These are phyloP conservation scores for Calypte anna DNA, from an alignment of 2,113 vertebrate genomes.

Conservation along the genomic window DNA sequence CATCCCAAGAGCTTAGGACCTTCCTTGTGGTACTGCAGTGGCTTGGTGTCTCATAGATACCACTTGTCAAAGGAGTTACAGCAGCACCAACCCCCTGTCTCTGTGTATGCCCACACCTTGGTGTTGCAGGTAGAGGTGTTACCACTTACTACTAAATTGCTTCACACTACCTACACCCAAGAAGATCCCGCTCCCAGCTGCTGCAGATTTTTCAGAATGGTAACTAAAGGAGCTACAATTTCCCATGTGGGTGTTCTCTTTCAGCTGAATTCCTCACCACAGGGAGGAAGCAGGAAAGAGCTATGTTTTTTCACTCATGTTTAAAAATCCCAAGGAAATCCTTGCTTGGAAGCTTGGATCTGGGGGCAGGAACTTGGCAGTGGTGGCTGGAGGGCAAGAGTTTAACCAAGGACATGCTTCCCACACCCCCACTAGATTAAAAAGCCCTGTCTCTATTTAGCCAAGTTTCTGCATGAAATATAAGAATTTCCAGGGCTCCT, in stretches of 20 bases:
- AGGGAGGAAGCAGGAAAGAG: neutral
- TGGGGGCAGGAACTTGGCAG: neutral
- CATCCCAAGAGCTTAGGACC: neutral
- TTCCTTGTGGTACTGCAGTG: neutral
- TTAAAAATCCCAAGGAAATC: neutral
- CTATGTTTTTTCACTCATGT: neutral
- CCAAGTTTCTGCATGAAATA: neutral
- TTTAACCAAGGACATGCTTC: slow-evolving; percentile 38
- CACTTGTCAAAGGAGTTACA: neutral
- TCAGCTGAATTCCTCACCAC: neutral
- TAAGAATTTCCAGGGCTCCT: neutral
- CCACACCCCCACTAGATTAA: slow-evolving; percentile 2
- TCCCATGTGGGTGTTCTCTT: neutral
- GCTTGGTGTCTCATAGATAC: neutral
- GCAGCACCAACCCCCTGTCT: neutral
- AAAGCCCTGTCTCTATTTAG: neutral
- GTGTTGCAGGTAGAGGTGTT: neutral
- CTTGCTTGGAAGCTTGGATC: neutral
- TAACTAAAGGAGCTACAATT: neutral
- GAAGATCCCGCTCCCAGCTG: neutral
- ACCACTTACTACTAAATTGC: neutral
- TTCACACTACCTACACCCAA: neutral
- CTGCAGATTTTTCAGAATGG: neutral
- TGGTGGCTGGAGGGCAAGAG: neutral
- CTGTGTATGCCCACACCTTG: neutral